phyloP scores from a whole-genome alignment of 2,888 invertebrate genomes.

The Limnephilus auricula region DNA sequence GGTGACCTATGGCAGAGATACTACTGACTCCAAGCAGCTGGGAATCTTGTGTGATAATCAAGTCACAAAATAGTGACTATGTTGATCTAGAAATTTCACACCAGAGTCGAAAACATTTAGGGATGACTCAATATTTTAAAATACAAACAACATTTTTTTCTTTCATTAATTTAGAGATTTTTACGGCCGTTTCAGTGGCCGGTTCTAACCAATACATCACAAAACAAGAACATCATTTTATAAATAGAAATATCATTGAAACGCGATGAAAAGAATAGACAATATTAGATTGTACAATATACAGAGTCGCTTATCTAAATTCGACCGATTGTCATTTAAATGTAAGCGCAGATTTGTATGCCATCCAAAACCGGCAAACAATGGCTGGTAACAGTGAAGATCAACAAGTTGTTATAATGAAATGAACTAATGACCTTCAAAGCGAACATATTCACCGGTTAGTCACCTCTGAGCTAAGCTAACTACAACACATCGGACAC shows the following conservation, averaged over 20 bases:
- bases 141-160: not conserved
- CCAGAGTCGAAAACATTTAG: not conserved
- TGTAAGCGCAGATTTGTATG: not conserved
- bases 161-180: not conserved
- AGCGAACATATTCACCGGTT: slow-evolving; percentile 17
- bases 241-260: not conserved
- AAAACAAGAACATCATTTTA: not conserved
- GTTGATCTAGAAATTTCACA: not conserved
- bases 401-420: slow-evolving; percentile 34
- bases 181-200: not conserved
- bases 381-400: slow-evolving; percentile 28
- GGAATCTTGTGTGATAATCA: not conserved
- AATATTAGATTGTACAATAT: not conserved
- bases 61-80: not conserved
- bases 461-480: slow-evolving; percentile 4
- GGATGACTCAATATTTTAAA: not conserved
- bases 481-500: not conserved
- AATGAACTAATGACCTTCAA: slow-evolving; percentile 36
- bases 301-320: not conserved
- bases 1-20: too few species aligned
- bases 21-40: not conserved
- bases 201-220: not conserved
- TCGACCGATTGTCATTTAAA: not conserved
- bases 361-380: slow-evolving; percentile 37
- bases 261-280: not conserved